Evolutionary conservation across 2,113 vertebrate genomes (phyloP), one percentile per base, ranked within the genome.

Genomic region (Varanus salvator): DNA sequence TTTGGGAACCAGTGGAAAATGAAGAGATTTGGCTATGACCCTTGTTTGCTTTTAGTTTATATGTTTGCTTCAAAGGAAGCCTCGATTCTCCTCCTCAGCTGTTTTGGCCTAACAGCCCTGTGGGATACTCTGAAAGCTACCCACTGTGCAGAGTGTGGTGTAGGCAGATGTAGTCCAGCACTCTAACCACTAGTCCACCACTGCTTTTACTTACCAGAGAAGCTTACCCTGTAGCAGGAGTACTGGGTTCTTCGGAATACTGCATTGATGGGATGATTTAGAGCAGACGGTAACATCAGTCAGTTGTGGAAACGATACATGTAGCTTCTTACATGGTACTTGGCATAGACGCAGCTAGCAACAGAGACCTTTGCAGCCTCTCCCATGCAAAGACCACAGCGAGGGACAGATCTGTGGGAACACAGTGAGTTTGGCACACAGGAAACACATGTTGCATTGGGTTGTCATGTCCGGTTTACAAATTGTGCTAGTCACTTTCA

Each of bases 251-350:
- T 21, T 50, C 48, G 44, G 15, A 88, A 57, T 23, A 19, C 1
- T 3, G 5, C 5, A 6, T n/a, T 66, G 34, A 14, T n/a, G 87
- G 12, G 19, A 12, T 5, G n/a, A 0, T 38, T 75, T 21, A 8
- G 38, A 68, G n/a, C 4, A 17, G 85, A 57, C 7, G 38, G 38
- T 17, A 27, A 23, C 14, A 4, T 52, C 8, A 38, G 50, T 6
- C 52, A 48, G 38, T 7, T 14, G 15, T 48, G 27, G 1, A 76
- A 48, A 57, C 3, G 6, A n/a, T 8, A n/a, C n/a, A 82, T 3
- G 3, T 1, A 15, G 15, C 3, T 12, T 2, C 64, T 15, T 71
- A 7, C 29, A 8, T 0, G 19, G 5, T 31, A 3, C 1, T 9
- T 9, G 19, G 25, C 76, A 72, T 23, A 6, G 3, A 17, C 3